Evolutionary conservation across 2,888 invertebrate genomes (phyloP), one percentile per base, ranked within the genome.

Genomic region (Volucella inanis): DNA sequence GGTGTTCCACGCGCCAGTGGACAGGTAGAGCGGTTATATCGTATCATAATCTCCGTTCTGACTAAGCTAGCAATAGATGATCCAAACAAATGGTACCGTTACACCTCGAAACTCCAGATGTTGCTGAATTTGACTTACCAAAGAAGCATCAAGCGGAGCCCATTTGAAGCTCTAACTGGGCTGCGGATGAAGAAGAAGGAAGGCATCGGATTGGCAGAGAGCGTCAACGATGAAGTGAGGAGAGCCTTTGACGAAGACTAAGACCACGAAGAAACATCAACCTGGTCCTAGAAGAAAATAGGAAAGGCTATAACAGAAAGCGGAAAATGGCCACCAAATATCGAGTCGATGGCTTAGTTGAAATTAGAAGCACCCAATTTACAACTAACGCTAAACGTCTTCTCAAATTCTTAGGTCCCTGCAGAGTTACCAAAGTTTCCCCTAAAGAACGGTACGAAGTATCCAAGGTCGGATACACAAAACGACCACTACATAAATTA

Each of bases 1-100:
- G 68, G 82, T 12, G 72, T 79, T n/a, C 74, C 87, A 43, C 52
- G 71, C 0, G 78, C 77, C 0, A 79, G 82, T 57, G 80, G 80
- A 0, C 67, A 80, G 14, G 68, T 64, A 0, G 80, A 78, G 49
- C 50, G 74, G 38, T 50, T 55, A 12, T 67, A 74, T 22, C 59
- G 65, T 2, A 38, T 67, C 0, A 59, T 68, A 12, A 41, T 74
- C 0, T 59, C 59, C 1, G 52, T 68, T 11, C 43, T 68, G 12
- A 18, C 52, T 0, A 77, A 54, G 52, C 15, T 62, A 11, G 41
- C 91, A 70, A 50, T 92, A 39, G 50, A 88, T 65, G 87, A 87
- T 8, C 50, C 15, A 15, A 10, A 8, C 3, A 52, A 52, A 52
- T 52, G 50, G 50, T 14, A 14, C 15, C 83, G 14, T 74, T 62